Base-by-base conservation (phyloP, 2,888 invertebrate genomes). In the Lysandra bellargus region DNA sequence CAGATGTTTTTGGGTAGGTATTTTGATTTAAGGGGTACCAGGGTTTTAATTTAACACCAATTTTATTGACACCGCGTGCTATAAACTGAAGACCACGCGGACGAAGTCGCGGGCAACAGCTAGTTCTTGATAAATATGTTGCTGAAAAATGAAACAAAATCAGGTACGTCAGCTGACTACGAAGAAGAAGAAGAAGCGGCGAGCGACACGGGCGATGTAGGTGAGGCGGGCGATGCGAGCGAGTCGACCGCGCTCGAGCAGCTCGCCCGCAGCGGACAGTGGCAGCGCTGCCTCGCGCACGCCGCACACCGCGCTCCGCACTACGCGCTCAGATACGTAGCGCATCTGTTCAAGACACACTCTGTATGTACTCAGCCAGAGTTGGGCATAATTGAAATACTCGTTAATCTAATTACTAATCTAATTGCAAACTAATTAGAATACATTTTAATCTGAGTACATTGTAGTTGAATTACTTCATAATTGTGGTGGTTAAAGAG, bases 201-300 rank as follows among this genome's bases (percentile, higher is more conserved):
- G 0, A 37, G 17, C 12, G 81, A 79, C 5, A 61, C 78, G 4
- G 83, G 74, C 2, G 83, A 79, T n/a, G 80, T 74, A 7, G 40
- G 81, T 78, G 4, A 86, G 80, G 4, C 86, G 85, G 30, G 82
- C 69, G n/a, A 84, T 81, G 73, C 86, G 85, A 12, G 90, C 88
- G 80, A 80, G 82, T 0, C 87, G 85, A 23, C 57, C 60, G 91
- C 90, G 40, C 79, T 94, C 81, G 94, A 95, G 86, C 88, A 91
- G 1, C 83, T 94, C 69, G 93, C 92, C 4, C 90, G 92, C 81
- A 91, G 91, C 1, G 95, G 94, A 0, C 94, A 94, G 84, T 95
- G 95, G 95, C 85, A 86, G 86, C 90, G 93, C 30, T 94, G 94
- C 82, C 86, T 95, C 33, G 93, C 92, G 75, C 93, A 90, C 82